phyloP scores from a whole-genome alignment of 37 sponge, comb jelly and placozoan species.

The Halichondria panicea region DNA sequence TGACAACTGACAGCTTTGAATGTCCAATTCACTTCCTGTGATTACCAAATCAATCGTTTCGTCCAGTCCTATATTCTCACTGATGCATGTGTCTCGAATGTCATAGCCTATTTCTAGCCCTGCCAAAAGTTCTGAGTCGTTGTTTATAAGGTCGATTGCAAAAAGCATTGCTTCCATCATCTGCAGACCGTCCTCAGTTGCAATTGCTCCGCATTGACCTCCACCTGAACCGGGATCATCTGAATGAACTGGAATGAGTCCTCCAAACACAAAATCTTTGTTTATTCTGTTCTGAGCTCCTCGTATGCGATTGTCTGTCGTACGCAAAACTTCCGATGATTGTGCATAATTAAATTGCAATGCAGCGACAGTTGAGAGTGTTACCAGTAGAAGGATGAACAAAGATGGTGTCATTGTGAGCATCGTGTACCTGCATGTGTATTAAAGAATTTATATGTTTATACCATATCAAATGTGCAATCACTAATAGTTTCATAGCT shows the following conservation, averaged over 20 bases:
- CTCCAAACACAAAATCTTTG: slow-evolving; percentile 78
- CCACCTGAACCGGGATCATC: slow-evolving; percentile 16
- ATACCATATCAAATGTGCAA: no score
- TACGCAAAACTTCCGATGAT: neutral
- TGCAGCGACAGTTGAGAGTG: no score
- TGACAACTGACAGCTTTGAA: slow-evolving; percentile 12
- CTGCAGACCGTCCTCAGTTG: slow-evolving; percentile 70
- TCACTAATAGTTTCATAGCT: no score
- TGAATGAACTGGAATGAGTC: slow-evolving; percentile 82
- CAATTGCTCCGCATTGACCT: slow-evolving; percentile 25
- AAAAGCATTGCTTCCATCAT: slow-evolving; percentile 89
- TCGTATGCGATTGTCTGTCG: slow-evolving; percentile 40
- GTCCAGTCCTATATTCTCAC: slow-evolving; percentile 67
- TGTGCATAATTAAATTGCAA: neutral
- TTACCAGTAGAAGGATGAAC: no score
- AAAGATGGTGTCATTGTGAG: no score
- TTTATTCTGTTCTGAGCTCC: slow-evolving; percentile 35
- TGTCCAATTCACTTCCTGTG: slow-evolving; percentile 39
- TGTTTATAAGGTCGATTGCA: slow-evolving; percentile 76
- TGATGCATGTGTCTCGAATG: slow-evolving; percentile 89
- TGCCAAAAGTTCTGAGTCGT: slow-evolving; percentile 45
- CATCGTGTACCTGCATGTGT: no score
- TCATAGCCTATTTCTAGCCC: slow-evolving; percentile 79
- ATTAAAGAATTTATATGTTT: no score
- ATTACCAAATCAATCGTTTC: slow-evolving; percentile 78